Percentiles rank a stretch among this genome's conserved stretches.
These are phyloP conservation scores for Semnornis frantzii DNA, from an alignment of 2,113 vertebrate species.

Conservation along the genomic window DNA sequence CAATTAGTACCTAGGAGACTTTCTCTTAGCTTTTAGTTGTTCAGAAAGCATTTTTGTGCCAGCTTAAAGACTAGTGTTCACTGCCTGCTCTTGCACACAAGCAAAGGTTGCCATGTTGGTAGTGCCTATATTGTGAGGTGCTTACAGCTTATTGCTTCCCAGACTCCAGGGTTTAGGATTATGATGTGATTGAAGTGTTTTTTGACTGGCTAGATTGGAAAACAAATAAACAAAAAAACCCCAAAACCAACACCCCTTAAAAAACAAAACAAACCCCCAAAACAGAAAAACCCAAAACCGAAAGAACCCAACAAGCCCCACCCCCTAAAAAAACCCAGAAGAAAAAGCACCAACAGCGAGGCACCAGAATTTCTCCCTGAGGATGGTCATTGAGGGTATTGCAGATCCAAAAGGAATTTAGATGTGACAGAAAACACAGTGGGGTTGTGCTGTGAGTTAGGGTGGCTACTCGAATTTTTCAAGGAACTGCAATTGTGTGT, in stretches of 20 bases:
- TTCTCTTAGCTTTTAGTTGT: background rate
- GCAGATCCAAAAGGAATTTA: background rate
- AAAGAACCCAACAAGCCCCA: no score
- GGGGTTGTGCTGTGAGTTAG: background rate
- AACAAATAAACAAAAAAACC: background rate
- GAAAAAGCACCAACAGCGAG: background rate
- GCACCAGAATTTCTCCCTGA: background rate
- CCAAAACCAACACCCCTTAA: no score
- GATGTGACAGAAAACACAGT: background rate
- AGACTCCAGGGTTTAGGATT: background rate
- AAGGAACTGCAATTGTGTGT: background rate
- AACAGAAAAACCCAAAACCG: no score
- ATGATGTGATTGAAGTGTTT: background rate
- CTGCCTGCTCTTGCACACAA: background rate
- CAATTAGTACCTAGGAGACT: conserved; percentile 17
- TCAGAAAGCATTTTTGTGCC: background rate
- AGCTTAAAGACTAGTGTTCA: background rate
- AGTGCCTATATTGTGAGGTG: background rate
- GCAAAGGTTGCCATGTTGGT: background rate
- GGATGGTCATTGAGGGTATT: background rate
- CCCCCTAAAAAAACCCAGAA: no score
- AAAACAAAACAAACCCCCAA: no score
- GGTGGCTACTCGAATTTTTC: background rate
- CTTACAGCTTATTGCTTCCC: background rate
- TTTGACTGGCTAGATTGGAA: background rate